Base-by-base conservation (phyloP, 2,888 invertebrate species). In the Sylvicola cinctus region DNA sequence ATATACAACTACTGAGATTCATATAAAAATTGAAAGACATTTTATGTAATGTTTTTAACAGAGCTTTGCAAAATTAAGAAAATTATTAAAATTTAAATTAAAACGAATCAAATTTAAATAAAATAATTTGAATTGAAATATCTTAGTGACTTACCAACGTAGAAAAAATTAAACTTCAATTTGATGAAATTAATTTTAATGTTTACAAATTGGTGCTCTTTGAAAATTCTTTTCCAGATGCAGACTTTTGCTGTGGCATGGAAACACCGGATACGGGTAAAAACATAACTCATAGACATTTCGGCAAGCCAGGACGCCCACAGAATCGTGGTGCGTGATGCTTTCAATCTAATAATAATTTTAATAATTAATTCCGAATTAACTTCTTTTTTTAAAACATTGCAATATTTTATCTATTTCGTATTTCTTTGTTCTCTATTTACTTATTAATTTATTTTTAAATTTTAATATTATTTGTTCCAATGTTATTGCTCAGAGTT, bases 171-270 rank as follows among this genome's bases (percentile, higher is more conserved):
- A n/a, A n/a, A n/a, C n/a, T n/a, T n/a, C n/a, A n/a, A n/a, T n/a
- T n/a, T n/a, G n/a, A n/a, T n/a, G n/a, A n/a, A n/a, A 29, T 7
- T 29, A 13, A 29, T 15, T 29, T n/a, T 10, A 15, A 27, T 27
- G 4, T 27, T 29, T 29, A 29, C 16, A 15, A 7, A 4, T 29
- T 29, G 7, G 14, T 5, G 13, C 7, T 29, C 13, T 29, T 29
- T 31, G 14, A 31, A 20, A 20, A 20, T 52, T 63, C 65, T 68
- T 74, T 79, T 60, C 20, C 79, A 80, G 80, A 80, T 80, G 77
- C 78, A 61, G 79, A 78, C 68, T 79, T 80, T 68, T 80, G 80
- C 72, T 80, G 80, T 68, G 80, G 78, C 61, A 70, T 80, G 62
- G 72, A 70, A 52, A 71, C 76, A 53, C 80, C 79, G 52, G 74